phyloP scores from a whole-genome alignment of 2,113 vertebrate genomes.

The Carollia perspicillata region DNA sequence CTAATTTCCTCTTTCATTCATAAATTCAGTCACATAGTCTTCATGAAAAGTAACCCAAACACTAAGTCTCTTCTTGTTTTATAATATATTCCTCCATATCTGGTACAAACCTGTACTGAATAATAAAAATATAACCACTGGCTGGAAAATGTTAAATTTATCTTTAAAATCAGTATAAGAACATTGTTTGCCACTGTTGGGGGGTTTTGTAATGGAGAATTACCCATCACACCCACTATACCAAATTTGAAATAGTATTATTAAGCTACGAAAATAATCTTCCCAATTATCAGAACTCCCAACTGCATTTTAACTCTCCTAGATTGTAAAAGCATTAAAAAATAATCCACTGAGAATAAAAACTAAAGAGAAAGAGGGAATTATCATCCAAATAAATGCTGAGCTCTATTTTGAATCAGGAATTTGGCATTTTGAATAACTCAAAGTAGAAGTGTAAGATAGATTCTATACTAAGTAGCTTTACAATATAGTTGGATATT shows the following conservation, averaged over 20 bases:
- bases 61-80: not conserved
- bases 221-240: not conserved
- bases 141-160: not conserved
- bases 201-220: not conserved
- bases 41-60: slow-evolving; percentile 7
- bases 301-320: not conserved
- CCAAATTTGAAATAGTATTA: not conserved
- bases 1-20: not conserved
- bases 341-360: not conserved
- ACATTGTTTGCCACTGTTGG: not conserved
- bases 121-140: not conserved
- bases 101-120: not conserved
- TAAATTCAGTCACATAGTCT: not conserved
- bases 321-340: not conserved
- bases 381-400: not conserved
- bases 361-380: not conserved
- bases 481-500: not conserved
- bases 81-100: not conserved
- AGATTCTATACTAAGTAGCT: not conserved
- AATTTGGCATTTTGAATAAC: not conserved
- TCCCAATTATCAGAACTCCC: not conserved
- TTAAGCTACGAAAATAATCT: slow-evolving; percentile 21
- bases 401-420: not conserved
- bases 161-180: not conserved
- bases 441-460: not conserved